Evolutionary conservation across 53 echinoderm and acorn worm genomes (phyloP), one percentile per base, ranked within the genome.

Genomic region (Holothuria leucospilota): DNA sequence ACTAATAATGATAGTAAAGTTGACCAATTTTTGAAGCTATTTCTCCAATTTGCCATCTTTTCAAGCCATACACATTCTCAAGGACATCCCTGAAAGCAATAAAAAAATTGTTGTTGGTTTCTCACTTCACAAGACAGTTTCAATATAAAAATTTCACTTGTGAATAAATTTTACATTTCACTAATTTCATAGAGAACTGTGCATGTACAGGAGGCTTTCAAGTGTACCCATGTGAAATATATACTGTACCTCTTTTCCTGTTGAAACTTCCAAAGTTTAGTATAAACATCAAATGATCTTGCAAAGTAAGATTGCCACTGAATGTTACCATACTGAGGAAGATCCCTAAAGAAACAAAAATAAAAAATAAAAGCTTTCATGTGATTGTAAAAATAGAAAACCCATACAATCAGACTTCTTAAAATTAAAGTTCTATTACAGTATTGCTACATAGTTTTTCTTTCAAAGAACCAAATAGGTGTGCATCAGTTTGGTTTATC

Each of bases 271-370:
- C 97, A 96, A 26, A 96, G 89, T 42, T 96, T 96, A 38, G 97
- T 96, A 84, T 96, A 96, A 27, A 96, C 95, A 87, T 96, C 97
- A 90, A 96, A 96, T 41, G 97, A 94, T 38, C 97, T 84, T 68
- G 95, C 94, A 96, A 96, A 96, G 63, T 96, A 96, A 30, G 97
- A 94, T 74, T 96, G 97, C 97, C 97, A 96, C 40, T 96, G 94
- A 59, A 92, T 93, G 84, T 95, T 94, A 25, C 97, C 97, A 88
- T 96, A 95, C 71, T 96, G 97, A 13, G 97, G 97, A 5, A 96
- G 85, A 40, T 96, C 97, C 84, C 97, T 96, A 46, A 8, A 46
- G 8, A 7, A 11, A 46, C n/a, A 46, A 46, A 46, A 46, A 11
- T 11, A 46, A 2, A 46, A 46, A 46, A 46, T 46, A 4, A 5